A percentile compares a stretch with the other conserved stretches of the same genome.
Conservation (phyloP, 2,113 vertebrate species). For the Notothenia rossii region DNA sequence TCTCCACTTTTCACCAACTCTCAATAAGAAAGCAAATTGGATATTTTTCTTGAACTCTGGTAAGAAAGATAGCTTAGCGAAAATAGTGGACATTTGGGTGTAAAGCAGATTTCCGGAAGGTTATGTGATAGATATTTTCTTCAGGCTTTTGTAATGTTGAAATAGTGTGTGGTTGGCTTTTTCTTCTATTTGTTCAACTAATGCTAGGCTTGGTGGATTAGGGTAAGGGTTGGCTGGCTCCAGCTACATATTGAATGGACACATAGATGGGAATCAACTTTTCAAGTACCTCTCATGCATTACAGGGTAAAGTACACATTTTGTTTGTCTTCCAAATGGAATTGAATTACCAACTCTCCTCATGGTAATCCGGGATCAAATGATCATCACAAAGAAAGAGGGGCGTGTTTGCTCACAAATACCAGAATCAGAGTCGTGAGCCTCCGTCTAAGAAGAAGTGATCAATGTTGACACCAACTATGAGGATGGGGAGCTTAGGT, state of each 20-base stretch:
- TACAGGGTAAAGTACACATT: slow-evolving; percentile 14
- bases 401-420: slow-evolving; percentile 6
- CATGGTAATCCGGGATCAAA: slow-evolving; percentile 63
- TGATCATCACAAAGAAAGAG: slow-evolving; percentile 13
- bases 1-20: neutral
- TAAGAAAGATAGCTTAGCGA: neutral
- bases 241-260: neutral
- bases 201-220: neutral
- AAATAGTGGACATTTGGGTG: neutral
- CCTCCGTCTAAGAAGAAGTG: slow-evolving; percentile 44
- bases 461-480: slow-evolving; percentile 31
- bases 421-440: slow-evolving; percentile 15
- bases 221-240: neutral
- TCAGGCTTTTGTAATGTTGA: neutral
- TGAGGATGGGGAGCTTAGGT: slow-evolving; percentile 25
- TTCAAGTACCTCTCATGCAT: neutral
- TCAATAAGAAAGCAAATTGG: no score
- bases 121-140: neutral
- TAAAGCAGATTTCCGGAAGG: neutral
- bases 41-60: no score
- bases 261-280: neutral
- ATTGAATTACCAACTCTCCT: slow-evolving; percentile 45
- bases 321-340: slow-evolving; percentile 14
- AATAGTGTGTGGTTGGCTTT: neutral
- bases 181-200: neutral